Evolutionary conservation across 2,113 vertebrate species (phyloP).

Genomic region (Sus scrofa): DNA sequence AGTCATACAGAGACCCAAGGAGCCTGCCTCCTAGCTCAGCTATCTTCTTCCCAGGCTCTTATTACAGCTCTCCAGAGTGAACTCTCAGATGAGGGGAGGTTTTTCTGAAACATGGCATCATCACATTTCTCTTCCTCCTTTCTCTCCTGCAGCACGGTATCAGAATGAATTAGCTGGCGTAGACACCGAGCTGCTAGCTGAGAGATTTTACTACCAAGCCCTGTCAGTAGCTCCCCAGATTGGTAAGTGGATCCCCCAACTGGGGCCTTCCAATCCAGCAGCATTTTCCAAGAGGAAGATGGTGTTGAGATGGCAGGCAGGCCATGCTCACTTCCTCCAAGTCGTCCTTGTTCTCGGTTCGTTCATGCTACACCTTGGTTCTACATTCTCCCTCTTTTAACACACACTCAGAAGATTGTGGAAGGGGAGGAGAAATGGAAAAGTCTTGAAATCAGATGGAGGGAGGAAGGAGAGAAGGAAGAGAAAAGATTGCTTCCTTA

Average conservation of each 20-base stretch:
- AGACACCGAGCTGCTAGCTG: slow-evolving; percentile 95
- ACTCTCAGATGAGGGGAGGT: neutral
- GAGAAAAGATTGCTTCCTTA: neutral
- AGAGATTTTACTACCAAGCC: slow-evolving; percentile 98
- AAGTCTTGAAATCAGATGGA: slow-evolving; percentile 2
- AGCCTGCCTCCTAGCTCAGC: neutral
- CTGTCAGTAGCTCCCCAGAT: slow-evolving; percentile 96
- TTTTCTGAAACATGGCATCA: neutral
- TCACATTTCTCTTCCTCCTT: neutral
- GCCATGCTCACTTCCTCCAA: neutral
- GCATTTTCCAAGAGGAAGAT: neutral
- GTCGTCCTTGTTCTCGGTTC: neutral
- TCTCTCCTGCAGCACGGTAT: slow-evolving; percentile 92
- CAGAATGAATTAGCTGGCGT: slow-evolving; percentile 98
- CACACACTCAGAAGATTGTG: neutral
- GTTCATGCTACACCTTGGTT: neutral
- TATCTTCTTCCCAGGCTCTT: slow-evolving; percentile 1
- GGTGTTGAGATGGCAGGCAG: neutral
- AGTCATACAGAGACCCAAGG: neutral
- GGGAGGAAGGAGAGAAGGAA: neutral
- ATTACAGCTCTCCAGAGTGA: neutral
- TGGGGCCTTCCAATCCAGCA: neutral
- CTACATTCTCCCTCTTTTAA: neutral
- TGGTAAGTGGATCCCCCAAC: slow-evolving; percentile 88
- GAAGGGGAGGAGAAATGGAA: neutral